Evolutionary conservation across 2,888 invertebrate genomes (phyloP).

Genomic region (Lepidonotus clava): DNA sequence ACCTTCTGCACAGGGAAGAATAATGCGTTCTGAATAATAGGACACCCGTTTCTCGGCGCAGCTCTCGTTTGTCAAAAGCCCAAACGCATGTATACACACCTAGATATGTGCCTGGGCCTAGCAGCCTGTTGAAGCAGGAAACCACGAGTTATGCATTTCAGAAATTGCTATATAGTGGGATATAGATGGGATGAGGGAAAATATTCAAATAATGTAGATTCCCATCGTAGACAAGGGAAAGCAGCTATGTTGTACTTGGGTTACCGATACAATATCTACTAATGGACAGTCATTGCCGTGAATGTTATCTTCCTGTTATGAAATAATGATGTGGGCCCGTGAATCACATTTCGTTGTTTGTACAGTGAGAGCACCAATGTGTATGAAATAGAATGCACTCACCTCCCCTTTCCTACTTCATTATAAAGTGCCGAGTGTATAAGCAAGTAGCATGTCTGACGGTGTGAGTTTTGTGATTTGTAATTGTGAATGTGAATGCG

Average conservation of each 20-base stretch:
- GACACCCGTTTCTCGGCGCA: background rate
- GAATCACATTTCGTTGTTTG: background rate
- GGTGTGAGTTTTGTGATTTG: constrained; percentile 19
- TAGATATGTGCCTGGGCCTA: background rate
- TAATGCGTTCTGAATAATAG: background rate
- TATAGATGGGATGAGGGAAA: background rate
- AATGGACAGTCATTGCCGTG: background rate
- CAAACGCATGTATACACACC: background rate
- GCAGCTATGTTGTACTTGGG: constrained; percentile 43
- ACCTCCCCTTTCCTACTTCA: background rate
- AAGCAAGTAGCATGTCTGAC: background rate
- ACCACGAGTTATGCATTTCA: constrained; percentile 17
- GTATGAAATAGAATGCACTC: constrained; percentile 27
- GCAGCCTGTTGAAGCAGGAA: background rate
- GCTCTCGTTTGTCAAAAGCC: background rate
- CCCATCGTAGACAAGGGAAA: background rate
- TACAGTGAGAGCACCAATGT: constrained; percentile 2
- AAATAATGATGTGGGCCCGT: background rate
- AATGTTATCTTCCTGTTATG: constrained; percentile 32
- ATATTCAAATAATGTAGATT: background rate
- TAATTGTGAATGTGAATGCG: background rate
- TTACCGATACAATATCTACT: background rate
- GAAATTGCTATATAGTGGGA: constrained; percentile 37
- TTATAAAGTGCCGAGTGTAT: background rate
- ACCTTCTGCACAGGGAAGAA: background rate